Evolutionary conservation across 1,140 invertebrate genomes (phyloP), one percentile per base, ranked within the genome.

Genomic region (Drosophila kikkawai): DNA sequence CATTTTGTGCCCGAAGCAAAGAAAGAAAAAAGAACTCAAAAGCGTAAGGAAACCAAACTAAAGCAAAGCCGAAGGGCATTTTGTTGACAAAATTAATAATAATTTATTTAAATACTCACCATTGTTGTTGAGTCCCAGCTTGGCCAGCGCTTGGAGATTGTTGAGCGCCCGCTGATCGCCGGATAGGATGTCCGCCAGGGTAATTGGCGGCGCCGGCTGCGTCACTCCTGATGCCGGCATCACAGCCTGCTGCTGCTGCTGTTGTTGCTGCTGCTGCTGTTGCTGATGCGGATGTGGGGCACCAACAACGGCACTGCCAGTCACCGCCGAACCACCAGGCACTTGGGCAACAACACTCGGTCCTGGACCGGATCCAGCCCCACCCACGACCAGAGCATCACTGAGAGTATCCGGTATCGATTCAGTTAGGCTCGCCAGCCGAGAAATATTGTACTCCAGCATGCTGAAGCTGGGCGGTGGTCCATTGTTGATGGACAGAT

Each of bases 101-200:
- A 22, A 22, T 9, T 4, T 11, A 26, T 6, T 19, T 3, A 37
- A 22, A 3, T 3, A 90, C 93, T 93, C 91, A 96, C 95, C 96
- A 93, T 95, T 95, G 92, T 94, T 94, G 50, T 95, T 95, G 45
- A 96, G 93, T 81, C 97, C 97, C 41, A 98, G 94, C 93, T 98
- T 98, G 53, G 97, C 97, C 58, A 98, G 94, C 17, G 97, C 97
- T 91, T 98, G 97, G 58, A 98, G 94, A 94, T 98, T 98, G 91
- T 97, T 97, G 71, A 97, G 95, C 41, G 97, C 96, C 92, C 97
- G 96, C 91, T 95, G 95, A 90, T 97, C 96, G 34, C 96, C 96
- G 61, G 95, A 94, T 37, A 97, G 94, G 59, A 97, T 93, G 85
- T 97, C 96, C 11, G 95, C 96, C 65, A 97, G 90, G 64, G 95